These are phyloP conservation scores for Zele albiditarsus DNA, from an alignment of 2,888 invertebrate species.

Conservation along the genomic window DNA sequence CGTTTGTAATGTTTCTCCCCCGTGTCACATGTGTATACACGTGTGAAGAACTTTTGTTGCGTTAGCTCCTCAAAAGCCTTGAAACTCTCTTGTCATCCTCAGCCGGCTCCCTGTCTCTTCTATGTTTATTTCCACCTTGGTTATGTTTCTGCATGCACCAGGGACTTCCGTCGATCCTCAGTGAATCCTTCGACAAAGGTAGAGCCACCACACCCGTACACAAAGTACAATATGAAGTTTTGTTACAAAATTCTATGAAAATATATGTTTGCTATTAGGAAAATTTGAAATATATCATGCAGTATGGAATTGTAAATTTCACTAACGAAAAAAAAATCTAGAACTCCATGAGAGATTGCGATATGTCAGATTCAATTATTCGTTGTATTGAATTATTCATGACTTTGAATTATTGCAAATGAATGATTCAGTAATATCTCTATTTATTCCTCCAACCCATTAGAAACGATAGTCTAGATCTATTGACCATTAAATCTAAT, in stretches of 20 bases:
- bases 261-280: not conserved
- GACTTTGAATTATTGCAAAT: not conserved
- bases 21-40: not conserved
- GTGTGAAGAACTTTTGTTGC: constrained; percentile 2
- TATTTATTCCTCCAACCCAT: not conserved
- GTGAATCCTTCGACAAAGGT: not conserved
- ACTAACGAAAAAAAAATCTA: too few species aligned
- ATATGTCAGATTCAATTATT: too few species aligned
- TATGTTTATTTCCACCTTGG: not conserved
- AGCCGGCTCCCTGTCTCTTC: not conserved
- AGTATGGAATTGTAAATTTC: not conserved
- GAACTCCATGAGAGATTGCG: too few species aligned
- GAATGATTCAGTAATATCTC: not conserved
- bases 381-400: not conserved
- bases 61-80: not conserved
- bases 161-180: not conserved
- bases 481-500: not conserved
- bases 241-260: not conserved
- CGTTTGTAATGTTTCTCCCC: not conserved
- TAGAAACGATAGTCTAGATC: not conserved
- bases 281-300: not conserved
- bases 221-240: not conserved
- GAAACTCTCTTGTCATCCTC: not conserved
- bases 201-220: not conserved
- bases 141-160: not conserved